Evolutionary conservation across 2,113 vertebrate genomes (phyloP).

Genomic region (Microtus richardsoni): DNA sequence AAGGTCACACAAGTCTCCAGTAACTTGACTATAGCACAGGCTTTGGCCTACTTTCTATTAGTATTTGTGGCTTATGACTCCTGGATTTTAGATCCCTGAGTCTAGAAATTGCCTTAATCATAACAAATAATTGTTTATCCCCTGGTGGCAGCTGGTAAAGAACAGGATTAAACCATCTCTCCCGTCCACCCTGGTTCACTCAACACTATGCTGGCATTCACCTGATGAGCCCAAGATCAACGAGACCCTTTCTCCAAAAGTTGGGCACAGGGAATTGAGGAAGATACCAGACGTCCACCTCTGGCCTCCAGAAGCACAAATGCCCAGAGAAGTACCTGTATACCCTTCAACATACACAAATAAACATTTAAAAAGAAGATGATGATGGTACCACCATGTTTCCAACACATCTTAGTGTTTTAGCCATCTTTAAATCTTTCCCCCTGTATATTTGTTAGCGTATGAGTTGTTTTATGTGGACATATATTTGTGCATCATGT

Average conservation of each 20-base stretch:
- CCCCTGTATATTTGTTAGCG: background rate
- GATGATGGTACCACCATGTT: background rate
- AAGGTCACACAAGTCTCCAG: background rate
- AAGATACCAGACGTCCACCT: background rate
- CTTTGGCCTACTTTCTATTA: background rate
- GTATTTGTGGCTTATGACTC: background rate
- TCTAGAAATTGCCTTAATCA: background rate
- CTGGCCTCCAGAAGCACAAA: background rate
- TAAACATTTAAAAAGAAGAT: too few relatives aligned
- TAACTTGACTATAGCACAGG: background rate
- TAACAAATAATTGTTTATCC: background rate
- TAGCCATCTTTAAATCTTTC: background rate
- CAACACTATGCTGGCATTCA: background rate
- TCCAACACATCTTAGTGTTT: slow-evolving; percentile 14
- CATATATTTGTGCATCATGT: background rate
- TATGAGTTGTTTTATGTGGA: background rate
- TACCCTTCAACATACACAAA: background rate
- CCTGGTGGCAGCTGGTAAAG: background rate
- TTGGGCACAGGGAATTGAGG: background rate
- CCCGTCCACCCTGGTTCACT: background rate
- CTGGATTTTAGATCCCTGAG: background rate
- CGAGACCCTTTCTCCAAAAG: background rate
- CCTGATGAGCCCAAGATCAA: background rate
- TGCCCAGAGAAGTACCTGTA: background rate
- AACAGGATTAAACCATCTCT: background rate